Conservation (phyloP, 2,797 vertebrate genomes). For the Florisuga fusca region DNA sequence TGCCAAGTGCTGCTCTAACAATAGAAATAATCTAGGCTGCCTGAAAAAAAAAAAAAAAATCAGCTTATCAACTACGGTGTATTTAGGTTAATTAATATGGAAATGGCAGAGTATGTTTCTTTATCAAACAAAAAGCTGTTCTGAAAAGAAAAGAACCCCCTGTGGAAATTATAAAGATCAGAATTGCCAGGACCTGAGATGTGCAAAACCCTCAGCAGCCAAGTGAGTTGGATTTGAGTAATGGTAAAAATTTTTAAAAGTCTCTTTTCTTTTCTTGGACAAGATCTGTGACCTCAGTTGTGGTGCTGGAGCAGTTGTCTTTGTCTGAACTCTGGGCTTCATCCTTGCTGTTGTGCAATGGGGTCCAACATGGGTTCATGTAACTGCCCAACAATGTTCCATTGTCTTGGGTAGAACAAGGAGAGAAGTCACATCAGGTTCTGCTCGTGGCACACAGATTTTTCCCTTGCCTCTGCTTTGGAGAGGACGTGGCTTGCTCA, state of each 20-base stretch:
- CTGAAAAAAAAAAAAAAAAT: neutral
- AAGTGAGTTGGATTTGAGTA: neutral
- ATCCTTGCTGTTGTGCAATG: neutral
- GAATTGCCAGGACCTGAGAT: neutral
- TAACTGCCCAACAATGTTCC: neutral
- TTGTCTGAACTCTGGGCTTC: neutral
- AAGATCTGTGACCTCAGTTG: neutral
- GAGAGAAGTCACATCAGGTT: neutral
- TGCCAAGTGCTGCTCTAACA: neutral
- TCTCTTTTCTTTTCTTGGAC: neutral
- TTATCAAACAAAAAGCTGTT: neutral
- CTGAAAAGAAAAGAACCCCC: neutral
- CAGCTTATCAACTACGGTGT: neutral
- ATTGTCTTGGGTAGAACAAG: neutral
- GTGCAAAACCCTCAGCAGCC: neutral
- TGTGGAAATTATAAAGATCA: neutral
- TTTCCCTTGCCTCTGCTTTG: neutral
- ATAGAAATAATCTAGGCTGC: neutral
- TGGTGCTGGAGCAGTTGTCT: neutral
- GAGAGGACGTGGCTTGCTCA: accelerated
- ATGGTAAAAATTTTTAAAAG: neutral
- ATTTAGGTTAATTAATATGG: neutral
- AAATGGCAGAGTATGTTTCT: neutral
- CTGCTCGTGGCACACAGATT: accelerated
- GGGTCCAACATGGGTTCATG: neutral